Base-by-base conservation (phyloP, 2,888 invertebrate genomes). In the Hypolimnas misippus region DNA sequence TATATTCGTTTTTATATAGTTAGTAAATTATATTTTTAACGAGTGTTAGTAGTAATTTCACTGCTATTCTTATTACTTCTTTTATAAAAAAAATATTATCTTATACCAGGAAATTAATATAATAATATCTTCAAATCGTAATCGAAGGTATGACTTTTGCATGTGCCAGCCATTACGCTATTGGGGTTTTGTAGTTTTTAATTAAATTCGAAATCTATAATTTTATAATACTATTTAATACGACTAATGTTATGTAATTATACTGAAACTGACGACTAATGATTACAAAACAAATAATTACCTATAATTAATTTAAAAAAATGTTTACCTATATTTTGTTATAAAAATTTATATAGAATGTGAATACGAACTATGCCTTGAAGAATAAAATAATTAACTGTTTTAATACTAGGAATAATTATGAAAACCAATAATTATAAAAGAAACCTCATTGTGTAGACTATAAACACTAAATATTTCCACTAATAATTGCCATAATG, bases 401-500 rank as follows among this genome's bases (percentile, higher is more conserved):
- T 31, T 31, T 31, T 31, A 31, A n/a, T n/a, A n/a, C n/a, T n/a
- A n/a, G n/a, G n/a, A 8, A 44, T 19, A 19, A 44, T 21, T 12
- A 17, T 17, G 19, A 19, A 5, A 21, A 5, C 12, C 6, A 10
- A 12, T 19, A 19, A 19, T 21, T 21, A 46, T 19, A 46, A n/a
- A 46, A 19, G 19, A 44, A 46, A 12, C 17, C 12, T 46, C 12
- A 21, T 46, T 21, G 44, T 10, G 21, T 19, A 33, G 8, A 33
- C 17, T 42, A 12, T 44, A 44, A 19, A 12, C 21, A 12, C 12
- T 19, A 44, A 44, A 19, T 44, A 19, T 12, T 44, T 44, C 44
- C 44, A 19, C 19, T 12, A 44, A 12, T 44, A 46, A 46, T 46
- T 46, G 5, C 19, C 21, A n/a, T 46, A 19, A 46, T 46, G 19